These are phyloP conservation scores for Branchinecta sandiegonensis DNA, from an alignment of 2,888 invertebrate genomes.

Conservation along the genomic window DNA sequence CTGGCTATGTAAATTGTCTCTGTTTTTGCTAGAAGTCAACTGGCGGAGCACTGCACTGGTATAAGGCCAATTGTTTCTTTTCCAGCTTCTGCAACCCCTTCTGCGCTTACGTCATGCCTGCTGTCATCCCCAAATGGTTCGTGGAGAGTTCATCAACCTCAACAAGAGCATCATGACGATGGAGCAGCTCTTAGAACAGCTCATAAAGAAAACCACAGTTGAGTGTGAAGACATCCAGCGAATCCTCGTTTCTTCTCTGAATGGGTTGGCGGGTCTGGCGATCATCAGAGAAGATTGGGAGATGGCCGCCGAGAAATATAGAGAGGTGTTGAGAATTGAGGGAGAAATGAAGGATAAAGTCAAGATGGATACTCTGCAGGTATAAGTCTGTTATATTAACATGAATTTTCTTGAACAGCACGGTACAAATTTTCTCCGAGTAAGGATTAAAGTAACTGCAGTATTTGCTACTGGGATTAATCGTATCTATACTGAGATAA, in stretches of 20 bases:
- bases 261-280: slow-evolving; percentile 50
- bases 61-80: slow-evolving; percentile 24
- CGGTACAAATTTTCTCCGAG: no score
- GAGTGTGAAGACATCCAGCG: slow-evolving; percentile 51
- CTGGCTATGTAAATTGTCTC: no score
- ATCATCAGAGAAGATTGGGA: slow-evolving; percentile 41
- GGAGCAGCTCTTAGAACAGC: slow-evolving; percentile 48
- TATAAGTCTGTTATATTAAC: slow-evolving; percentile 21
- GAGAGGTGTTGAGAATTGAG: slow-evolving; percentile 42
- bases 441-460: no score
- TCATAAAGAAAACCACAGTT: slow-evolving; percentile 44
- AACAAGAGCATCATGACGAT: slow-evolving; percentile 44
- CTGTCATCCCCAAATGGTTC: slow-evolving; percentile 49
- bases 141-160: slow-evolving; percentile 41
- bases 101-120: slow-evolving; percentile 39
- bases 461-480: no score
- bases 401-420: no score
- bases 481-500: no score
- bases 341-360: slow-evolving; percentile 37
- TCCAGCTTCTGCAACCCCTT: slow-evolving; percentile 47
- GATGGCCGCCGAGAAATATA: slow-evolving; percentile 46
- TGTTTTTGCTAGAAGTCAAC: not conserved
- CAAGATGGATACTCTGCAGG: slow-evolving; percentile 47
- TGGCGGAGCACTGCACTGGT: slow-evolving; percentile 1
- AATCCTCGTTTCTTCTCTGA: slow-evolving; percentile 46